Percentiles rank a stretch among this genome's conserved stretches.
These are phyloP conservation scores for Balaenoptera acutorostrata DNA, from an alignment of 2,113 vertebrate species.

Conservation along the genomic window DNA sequence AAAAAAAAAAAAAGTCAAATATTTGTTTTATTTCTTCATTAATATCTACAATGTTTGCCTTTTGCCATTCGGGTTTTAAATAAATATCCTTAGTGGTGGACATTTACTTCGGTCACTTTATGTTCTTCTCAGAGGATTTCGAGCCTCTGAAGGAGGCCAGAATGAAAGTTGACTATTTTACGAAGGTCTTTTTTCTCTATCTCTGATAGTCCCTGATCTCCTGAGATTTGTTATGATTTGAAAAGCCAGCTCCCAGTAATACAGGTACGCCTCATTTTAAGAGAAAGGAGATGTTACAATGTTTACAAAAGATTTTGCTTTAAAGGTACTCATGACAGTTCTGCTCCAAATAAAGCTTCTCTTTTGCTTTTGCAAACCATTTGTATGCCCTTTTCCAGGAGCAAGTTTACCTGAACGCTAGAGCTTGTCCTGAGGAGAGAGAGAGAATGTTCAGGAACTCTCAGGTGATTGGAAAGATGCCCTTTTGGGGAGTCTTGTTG, in stretches of 20 bases:
- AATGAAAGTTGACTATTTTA: neutral
- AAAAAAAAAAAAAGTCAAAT: conserved; percentile 4
- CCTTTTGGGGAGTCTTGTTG: neutral
- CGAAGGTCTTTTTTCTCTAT: neutral
- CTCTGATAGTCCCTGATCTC: neutral
- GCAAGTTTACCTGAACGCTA: neutral
- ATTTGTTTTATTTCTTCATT: conserved; percentile 37
- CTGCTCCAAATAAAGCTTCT: neutral
- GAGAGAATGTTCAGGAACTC: neutral
- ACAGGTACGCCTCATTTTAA: neutral
- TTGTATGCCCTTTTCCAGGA: neutral
- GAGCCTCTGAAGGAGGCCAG: neutral
- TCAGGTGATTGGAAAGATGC: neutral
- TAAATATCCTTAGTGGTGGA: conserved; percentile 44
- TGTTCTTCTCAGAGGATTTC: neutral
- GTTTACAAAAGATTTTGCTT: neutral
- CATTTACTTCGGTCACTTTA: conserved; percentile 32
- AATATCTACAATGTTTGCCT: conserved; percentile 41
- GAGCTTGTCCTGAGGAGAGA: neutral
- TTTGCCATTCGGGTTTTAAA: conserved; percentile 5
- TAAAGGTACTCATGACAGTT: neutral
- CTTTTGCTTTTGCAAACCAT: neutral
- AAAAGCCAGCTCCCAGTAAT: neutral
- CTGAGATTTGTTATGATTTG: neutral
- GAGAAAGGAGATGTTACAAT: neutral